Percentiles rank a stretch among this genome's conserved stretches.
Evolutionary conservation across 2,113 vertebrate species (phyloP).

Genomic region (Mirounga angustirostris): DNA sequence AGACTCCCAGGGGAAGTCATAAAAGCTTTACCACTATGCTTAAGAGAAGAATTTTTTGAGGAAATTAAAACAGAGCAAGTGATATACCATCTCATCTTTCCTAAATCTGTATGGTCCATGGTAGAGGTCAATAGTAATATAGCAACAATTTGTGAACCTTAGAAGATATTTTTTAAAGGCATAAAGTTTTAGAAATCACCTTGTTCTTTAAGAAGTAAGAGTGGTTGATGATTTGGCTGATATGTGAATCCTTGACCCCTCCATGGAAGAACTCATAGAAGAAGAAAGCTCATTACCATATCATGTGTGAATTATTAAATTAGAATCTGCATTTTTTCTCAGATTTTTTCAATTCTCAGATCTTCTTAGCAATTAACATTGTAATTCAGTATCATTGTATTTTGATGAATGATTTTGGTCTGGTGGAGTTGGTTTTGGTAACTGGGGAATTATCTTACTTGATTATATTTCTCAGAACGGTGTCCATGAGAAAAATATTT

Average conservation of each 20-base stretch:
- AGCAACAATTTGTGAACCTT: not conserved
- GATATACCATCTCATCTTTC: not conserved
- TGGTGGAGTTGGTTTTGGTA: not conserved
- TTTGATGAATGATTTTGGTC: not conserved
- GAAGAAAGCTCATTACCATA: not conserved
- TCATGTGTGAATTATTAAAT: not conserved
- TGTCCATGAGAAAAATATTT: not conserved
- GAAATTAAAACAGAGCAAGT: not conserved
- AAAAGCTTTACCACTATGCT: not conserved
- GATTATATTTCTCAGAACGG: constrained; percentile 30
- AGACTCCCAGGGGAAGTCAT: not conserved
- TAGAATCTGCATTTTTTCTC: not conserved
- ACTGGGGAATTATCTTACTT: not conserved
- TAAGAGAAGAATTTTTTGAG: not conserved
- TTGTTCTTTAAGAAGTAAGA: not conserved
- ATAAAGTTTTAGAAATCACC: not conserved
- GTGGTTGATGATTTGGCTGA: not conserved
- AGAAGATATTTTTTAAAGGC: not conserved
- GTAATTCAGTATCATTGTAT: not conserved
- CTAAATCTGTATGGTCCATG: not conserved
- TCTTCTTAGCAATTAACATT: not conserved
- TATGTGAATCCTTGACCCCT: not conserved
- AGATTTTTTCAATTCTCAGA: not conserved
- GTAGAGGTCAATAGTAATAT: not conserved
- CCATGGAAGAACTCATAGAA: not conserved